These are phyloP conservation scores for Cirrhinus mrigala DNA, from an alignment of 2,797 vertebrate genomes.

Conservation along the genomic window DNA sequence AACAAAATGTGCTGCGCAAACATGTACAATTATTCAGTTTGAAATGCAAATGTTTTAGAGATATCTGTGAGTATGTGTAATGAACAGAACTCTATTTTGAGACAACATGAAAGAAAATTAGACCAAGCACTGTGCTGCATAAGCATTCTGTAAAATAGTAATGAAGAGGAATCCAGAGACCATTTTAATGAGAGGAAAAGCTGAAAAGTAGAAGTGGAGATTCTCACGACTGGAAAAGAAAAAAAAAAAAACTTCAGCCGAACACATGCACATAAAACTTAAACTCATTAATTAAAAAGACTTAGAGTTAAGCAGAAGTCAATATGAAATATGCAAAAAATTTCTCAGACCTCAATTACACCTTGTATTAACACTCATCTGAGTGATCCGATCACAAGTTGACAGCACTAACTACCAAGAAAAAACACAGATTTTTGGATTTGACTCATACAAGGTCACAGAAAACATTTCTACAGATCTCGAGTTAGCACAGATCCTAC, in stretches of 20 bases:
- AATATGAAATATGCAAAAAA: background rate
- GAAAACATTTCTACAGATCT: background rate
- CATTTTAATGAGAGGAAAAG: conserved; percentile 3
- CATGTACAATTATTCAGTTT: conserved; percentile 38
- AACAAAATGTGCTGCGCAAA: conserved; percentile 4
- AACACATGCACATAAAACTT: background rate
- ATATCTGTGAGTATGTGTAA: conserved; percentile 32
- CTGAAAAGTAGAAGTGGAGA: background rate
- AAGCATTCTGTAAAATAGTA: conserved; percentile 17
- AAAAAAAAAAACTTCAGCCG: background rate
- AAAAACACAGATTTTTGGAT: background rate
- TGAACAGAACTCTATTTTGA: conserved; percentile 18
- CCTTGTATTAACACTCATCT: background rate
- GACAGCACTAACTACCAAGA: background rate
- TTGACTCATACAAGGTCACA: background rate
- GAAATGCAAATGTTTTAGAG: conserved; percentile 37
- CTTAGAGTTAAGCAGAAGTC: no score
- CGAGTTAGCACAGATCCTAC: background rate
- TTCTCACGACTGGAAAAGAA: background rate
- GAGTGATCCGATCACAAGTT: background rate
- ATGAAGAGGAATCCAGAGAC: background rate
- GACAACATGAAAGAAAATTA: conserved; percentile 42
- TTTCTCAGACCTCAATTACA: background rate
- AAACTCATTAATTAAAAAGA: background rate
- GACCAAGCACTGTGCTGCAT: background rate